Evolutionary conservation across 2,113 vertebrate genomes (phyloP).

Genomic region (Malurus elegans): DNA sequence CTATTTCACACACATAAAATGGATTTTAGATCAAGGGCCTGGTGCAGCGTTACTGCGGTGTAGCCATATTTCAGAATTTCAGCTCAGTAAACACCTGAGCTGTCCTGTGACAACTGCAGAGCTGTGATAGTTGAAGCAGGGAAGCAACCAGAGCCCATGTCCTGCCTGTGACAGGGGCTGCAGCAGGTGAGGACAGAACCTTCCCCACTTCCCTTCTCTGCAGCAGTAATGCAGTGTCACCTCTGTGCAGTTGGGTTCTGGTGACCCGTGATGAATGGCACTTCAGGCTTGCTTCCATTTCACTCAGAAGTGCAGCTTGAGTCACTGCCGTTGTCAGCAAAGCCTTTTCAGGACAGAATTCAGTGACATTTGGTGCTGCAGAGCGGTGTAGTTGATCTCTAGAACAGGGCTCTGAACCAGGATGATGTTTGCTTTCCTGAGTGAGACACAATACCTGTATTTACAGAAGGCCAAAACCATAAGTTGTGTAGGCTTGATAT

Average conservation of each 20-base stretch:
- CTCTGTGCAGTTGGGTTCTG: background rate
- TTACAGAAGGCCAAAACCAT: background rate
- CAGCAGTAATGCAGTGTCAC: background rate
- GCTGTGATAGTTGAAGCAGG: background rate
- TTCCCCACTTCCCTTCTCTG: background rate
- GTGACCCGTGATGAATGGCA: accelerated
- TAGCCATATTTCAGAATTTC: background rate
- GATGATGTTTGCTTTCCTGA: background rate
- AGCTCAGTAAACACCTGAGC: background rate
- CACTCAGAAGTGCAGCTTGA: background rate
- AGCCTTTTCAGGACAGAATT: background rate
- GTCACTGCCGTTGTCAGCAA: background rate
- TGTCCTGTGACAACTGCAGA: background rate
- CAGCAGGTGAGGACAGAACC: background rate
- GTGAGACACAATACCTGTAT: background rate
- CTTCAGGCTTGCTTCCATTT: background rate
- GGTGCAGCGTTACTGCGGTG: background rate
- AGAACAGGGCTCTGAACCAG: background rate
- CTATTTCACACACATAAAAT: background rate
- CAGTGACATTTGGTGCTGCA: background rate
- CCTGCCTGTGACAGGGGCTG: background rate
- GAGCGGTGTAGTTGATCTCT: background rate
- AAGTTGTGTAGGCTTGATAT: background rate
- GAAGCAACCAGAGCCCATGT: background rate
- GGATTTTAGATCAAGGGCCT: background rate